Evolutionary conservation across 2,797 vertebrate genomes (phyloP).

Genomic region (Coregonus sp.): DNA sequence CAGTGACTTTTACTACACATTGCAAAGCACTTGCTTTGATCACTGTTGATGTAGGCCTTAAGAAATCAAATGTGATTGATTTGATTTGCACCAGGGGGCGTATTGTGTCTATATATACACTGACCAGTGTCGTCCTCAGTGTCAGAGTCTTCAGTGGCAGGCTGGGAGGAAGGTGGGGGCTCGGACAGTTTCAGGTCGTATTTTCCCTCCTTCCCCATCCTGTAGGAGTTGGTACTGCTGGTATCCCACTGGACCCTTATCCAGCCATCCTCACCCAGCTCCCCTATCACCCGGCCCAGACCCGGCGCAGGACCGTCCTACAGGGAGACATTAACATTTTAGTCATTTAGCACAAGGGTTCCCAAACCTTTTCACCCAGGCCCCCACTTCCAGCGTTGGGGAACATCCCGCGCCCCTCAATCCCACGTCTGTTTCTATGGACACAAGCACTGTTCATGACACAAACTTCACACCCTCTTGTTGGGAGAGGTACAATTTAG

Average conservation of each 20-base stretch:
- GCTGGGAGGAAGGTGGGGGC: slow-evolving; percentile 83
- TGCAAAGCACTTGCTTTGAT: too few relatives aligned
- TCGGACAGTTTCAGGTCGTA: slow-evolving; percentile 96
- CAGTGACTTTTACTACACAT: not conserved
- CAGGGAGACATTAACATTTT: not conserved
- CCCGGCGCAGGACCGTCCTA: slow-evolving; percentile 95
- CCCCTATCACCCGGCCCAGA: slow-evolving; percentile 94
- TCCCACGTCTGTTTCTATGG: too few relatives aligned
- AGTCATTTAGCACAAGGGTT: too few relatives aligned
- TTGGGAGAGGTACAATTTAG: too few relatives aligned
- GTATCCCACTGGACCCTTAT: slow-evolving; percentile 99
- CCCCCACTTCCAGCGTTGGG: too few relatives aligned
- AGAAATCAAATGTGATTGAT: too few relatives aligned
- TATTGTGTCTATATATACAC: slow-evolving; percentile 1
- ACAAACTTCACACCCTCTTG: too few relatives aligned
- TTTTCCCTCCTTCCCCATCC: slow-evolving; percentile 99
- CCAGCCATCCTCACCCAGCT: slow-evolving; percentile 97
- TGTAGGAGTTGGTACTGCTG: slow-evolving; percentile 97
- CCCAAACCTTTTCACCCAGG: too few relatives aligned
- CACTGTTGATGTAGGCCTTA: too few relatives aligned
- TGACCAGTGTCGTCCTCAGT: slow-evolving; percentile 93
- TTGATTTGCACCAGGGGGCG: too few relatives aligned
- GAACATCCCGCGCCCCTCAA: too few relatives aligned
- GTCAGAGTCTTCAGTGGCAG: slow-evolving; percentile 89
- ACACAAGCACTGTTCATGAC: too few relatives aligned